These are phyloP conservation scores for Ceyx margarethae DNA, from an alignment of 2,113 vertebrate genomes.

Conservation along the genomic window DNA sequence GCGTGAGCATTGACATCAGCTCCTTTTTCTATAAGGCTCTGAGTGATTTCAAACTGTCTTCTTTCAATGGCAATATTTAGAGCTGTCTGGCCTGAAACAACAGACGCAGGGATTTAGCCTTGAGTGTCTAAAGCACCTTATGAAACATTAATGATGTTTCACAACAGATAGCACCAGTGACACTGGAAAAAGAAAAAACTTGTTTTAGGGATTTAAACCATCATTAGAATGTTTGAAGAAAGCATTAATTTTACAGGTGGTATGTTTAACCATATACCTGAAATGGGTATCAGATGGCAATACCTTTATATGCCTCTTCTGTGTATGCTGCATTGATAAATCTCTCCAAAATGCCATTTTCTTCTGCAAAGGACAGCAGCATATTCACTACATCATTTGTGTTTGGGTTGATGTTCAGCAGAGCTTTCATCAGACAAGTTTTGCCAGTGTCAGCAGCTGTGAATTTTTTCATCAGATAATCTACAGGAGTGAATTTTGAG, in stretches of 20 bases:
- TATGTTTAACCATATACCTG: neutral
- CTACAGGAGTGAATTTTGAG: constrained; percentile 41
- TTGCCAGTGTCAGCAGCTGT: constrained; percentile 78
- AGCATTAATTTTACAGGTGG: neutral
- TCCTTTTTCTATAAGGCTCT: constrained; percentile 75
- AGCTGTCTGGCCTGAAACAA: constrained; percentile 77
- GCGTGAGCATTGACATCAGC: constrained; percentile 79
- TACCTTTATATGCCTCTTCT: constrained; percentile 82
- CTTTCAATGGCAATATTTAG: constrained; percentile 82
- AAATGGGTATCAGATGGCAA: neutral
- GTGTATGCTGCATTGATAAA: constrained; percentile 82
- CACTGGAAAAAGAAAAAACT: neutral
- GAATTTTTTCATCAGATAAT: constrained; percentile 80
- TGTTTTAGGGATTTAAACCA: neutral
- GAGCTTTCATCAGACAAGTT: constrained; percentile 83
- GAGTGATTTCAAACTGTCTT: constrained; percentile 75
- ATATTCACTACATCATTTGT: constrained; percentile 68
- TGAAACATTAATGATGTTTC: neutral
- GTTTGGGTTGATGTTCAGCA: constrained; percentile 79
- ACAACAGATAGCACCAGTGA: neutral
- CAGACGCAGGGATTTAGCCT: neutral
- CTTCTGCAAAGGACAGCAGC: constrained; percentile 75
- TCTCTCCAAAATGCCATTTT: constrained; percentile 72
- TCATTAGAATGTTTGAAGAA: neutral
- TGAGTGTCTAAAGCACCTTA: neutral